These are phyloP conservation scores for Papilio glaucus DNA, from an alignment of 1,140 invertebrate species.

Conservation along the genomic window DNA sequence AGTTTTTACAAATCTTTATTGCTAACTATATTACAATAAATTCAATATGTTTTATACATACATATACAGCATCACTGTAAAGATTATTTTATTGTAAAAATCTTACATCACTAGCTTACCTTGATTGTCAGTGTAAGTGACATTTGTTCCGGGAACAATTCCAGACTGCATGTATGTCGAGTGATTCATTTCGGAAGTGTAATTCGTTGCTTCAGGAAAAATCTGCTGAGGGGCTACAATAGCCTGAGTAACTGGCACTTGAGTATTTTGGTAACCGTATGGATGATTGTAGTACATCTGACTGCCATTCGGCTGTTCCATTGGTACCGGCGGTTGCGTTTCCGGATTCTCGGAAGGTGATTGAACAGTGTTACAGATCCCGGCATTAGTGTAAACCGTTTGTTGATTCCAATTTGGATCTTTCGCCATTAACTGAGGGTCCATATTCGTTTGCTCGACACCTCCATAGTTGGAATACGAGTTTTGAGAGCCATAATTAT, in stretches of 20 bases:
- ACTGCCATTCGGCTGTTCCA: slow-evolving; percentile 49
- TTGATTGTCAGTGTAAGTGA: slow-evolving; percentile 65
- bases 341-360: slow-evolving; percentile 80
- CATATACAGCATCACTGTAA: slow-evolving; percentile 59
- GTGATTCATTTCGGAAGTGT: slow-evolving; percentile 61
- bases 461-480: slow-evolving; percentile 55
- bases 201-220: slow-evolving; percentile 55
- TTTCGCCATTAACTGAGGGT: slow-evolving; percentile 49
- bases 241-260: slow-evolving; percentile 47
- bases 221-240: slow-evolving; percentile 48
- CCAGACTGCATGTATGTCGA: slow-evolving; percentile 73
- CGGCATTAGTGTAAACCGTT: slow-evolving; percentile 65
- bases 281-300: slow-evolving; percentile 82
- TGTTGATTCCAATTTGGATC: slow-evolving; percentile 55
- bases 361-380: slow-evolving; percentile 73
- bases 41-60: slow-evolving; percentile 48
- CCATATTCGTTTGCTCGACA: slow-evolving; percentile 45
- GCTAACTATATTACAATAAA: slow-evolving; percentile 47
- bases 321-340: slow-evolving; percentile 49
- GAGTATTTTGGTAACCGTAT: slow-evolving; percentile 81
- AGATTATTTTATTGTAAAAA: slow-evolving; percentile 50
- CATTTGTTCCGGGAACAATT: slow-evolving; percentile 55
- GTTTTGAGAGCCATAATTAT: slow-evolving; percentile 83
- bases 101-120: slow-evolving; percentile 67
- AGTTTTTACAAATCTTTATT: slow-evolving; percentile 66